These are phyloP conservation scores for Drosophila pseudotalamancana DNA, from an alignment of 2,888 invertebrate genomes.

Conservation along the genomic window DNA sequence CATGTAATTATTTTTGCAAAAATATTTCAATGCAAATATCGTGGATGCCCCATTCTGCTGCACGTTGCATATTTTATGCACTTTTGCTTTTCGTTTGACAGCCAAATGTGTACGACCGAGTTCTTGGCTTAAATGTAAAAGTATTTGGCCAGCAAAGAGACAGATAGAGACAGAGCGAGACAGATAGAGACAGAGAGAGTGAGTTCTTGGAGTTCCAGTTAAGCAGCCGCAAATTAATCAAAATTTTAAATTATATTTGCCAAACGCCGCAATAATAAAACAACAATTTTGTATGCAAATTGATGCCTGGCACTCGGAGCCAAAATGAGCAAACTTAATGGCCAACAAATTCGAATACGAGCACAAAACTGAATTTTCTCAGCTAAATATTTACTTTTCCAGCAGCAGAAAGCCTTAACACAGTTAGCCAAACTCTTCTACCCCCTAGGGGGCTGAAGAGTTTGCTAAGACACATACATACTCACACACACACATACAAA, in stretches of 20 bases:
- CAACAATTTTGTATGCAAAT: constrained; percentile 75
- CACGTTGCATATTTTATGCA: constrained; percentile 65
- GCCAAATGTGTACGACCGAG: constrained; percentile 73
- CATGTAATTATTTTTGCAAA: constrained; percentile 77
- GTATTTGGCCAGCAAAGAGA: constrained; percentile 7
- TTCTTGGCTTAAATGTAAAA: constrained; percentile 25
- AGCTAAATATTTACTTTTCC: constrained; percentile 65
- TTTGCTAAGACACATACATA: constrained; percentile 9
- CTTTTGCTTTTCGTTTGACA: constrained; percentile 75
- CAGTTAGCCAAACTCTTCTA: constrained; percentile 22
- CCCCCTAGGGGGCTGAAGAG: constrained; percentile 13
- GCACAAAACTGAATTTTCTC: constrained; percentile 51
- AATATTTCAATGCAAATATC: constrained; percentile 79
- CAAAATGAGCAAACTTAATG: constrained; percentile 72
- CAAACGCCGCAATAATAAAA: constrained; percentile 48
- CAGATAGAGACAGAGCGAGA: too few relatives aligned
- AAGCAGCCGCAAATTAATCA: constrained; percentile 63
- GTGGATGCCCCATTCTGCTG: constrained; percentile 61
- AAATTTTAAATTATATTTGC: constrained; percentile 73
- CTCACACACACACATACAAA: constrained; percentile 35
- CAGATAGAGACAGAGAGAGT: too few relatives aligned
- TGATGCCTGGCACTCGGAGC: constrained; percentile 49
- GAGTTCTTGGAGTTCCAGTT: constrained; percentile 35
- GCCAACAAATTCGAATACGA: constrained; percentile 67
- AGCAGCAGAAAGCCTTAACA: constrained; percentile 44